Conservation (phyloP, 2,797 vertebrate species). For the Fratercula arctica region DNA sequence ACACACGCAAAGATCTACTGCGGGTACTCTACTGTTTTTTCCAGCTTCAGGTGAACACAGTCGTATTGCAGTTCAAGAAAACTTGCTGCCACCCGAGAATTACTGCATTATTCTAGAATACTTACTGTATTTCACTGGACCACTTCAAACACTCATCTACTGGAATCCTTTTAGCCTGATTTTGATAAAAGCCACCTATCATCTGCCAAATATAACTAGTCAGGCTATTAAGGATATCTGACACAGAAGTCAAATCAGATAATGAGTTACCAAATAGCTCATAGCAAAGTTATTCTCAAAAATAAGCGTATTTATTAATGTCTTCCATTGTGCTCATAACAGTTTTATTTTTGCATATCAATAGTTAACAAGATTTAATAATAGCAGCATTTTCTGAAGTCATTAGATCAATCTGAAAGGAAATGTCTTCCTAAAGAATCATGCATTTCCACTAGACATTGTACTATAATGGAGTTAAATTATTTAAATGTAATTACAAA, state of each 20-base stretch:
- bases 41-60: not conserved
- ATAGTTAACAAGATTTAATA: constrained; percentile 34
- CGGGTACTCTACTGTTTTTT: not conserved
- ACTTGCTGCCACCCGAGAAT: not conserved
- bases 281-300: not conserved
- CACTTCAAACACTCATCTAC: not conserved
- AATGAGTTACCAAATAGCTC: not conserved
- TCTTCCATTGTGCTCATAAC: not conserved
- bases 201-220: not conserved
- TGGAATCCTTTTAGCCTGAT: not conserved
- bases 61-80: not conserved
- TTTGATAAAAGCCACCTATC: not conserved
- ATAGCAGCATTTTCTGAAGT: constrained; percentile 25
- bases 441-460: constrained; percentile 25
- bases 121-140: not conserved
- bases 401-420: constrained; percentile 44
- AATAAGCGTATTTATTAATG: not conserved
- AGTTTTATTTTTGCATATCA: constrained; percentile 30
- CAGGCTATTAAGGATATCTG: not conserved
- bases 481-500: constrained; percentile 72
- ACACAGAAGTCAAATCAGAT: not conserved
- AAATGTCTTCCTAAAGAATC: constrained; percentile 31
- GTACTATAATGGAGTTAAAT: constrained; percentile 58
- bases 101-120: not conserved
- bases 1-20: not conserved